These are phyloP conservation scores for Micromussa lordhowensis DNA, from an alignment of 92 coral and sea anemone species.

Conservation along the genomic window DNA sequence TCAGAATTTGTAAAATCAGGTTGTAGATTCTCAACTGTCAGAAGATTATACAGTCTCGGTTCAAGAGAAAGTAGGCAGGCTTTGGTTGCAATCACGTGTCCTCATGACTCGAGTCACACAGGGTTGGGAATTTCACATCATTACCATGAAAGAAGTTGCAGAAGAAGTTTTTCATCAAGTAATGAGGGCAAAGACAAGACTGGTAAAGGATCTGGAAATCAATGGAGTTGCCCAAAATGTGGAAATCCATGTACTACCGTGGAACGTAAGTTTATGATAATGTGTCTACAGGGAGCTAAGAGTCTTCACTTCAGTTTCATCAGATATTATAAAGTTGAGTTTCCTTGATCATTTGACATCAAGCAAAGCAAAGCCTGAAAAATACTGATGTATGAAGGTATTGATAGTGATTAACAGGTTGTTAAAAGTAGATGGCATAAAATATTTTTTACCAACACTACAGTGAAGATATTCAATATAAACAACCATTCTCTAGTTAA, in stretches of 20 bases:
- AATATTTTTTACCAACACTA: no score
- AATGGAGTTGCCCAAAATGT: slow-evolving; percentile 97
- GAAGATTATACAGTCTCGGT: slow-evolving; percentile 21
- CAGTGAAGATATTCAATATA: no score
- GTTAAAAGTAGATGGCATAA: no score
- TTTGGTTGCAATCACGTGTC: background rate
- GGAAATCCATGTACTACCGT: slow-evolving; percentile 97
- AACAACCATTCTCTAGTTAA: no score
- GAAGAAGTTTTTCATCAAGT: slow-evolving; percentile 41
- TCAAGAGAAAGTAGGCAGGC: slow-evolving; percentile 26
- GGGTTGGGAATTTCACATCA: background rate
- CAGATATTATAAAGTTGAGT: background rate
- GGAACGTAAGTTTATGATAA: slow-evolving; percentile 70
- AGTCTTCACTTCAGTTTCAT: background rate
- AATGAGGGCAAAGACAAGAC: slow-evolving; percentile 80
- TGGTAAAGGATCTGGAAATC: slow-evolving; percentile 78
- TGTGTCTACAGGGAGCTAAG: background rate
- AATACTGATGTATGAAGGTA: background rate
- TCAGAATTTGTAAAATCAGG: slow-evolving; percentile 28
- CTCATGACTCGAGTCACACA: background rate
- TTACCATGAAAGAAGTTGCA: slow-evolving; percentile 18
- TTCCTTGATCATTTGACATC: background rate
- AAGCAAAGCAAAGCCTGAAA: background rate
- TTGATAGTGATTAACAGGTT: no score
- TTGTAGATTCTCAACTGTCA: slow-evolving; percentile 4